Evolutionary conservation across 2,113 vertebrate species (phyloP).

Genomic region (Pelodiscus sinensis): DNA sequence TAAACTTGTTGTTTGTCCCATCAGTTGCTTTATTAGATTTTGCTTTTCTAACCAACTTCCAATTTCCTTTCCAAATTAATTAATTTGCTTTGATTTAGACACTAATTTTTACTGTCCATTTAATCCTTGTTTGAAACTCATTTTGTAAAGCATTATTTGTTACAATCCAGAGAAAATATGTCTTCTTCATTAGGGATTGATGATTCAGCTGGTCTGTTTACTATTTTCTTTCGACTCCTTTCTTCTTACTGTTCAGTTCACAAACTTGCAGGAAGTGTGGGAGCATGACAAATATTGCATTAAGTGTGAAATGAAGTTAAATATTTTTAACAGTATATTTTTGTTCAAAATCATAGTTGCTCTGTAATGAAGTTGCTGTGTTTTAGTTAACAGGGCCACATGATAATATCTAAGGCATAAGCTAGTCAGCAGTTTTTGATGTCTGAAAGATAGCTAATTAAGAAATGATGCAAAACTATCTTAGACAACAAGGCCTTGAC

Average conservation of each 20-base stretch:
- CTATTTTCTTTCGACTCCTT: not conserved
- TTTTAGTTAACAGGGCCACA: not conserved
- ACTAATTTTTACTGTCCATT: not conserved
- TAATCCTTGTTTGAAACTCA: not conserved
- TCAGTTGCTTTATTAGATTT: not conserved
- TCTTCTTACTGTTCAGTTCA: not conserved
- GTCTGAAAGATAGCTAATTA: not conserved
- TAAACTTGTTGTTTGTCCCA: not conserved
- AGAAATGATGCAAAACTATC: not conserved
- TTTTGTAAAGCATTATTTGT: not conserved
- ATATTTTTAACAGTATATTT: not conserved
- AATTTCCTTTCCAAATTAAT: not conserved
- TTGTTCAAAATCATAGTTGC: not conserved
- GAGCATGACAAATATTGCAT: not conserved
- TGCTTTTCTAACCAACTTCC: not conserved
- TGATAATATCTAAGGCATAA: not conserved
- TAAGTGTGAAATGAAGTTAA: not conserved
- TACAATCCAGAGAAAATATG: not conserved
- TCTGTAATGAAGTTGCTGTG: not conserved
- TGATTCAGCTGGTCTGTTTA: not conserved
- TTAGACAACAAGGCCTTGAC: not conserved
- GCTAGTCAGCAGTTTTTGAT: not conserved
- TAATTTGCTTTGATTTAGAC: not conserved
- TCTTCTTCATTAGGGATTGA: not conserved
- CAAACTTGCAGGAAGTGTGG: not conserved